phyloP scores from a whole-genome alignment of 1,140 invertebrate genomes.

The Anadara kagoshimensis region DNA sequence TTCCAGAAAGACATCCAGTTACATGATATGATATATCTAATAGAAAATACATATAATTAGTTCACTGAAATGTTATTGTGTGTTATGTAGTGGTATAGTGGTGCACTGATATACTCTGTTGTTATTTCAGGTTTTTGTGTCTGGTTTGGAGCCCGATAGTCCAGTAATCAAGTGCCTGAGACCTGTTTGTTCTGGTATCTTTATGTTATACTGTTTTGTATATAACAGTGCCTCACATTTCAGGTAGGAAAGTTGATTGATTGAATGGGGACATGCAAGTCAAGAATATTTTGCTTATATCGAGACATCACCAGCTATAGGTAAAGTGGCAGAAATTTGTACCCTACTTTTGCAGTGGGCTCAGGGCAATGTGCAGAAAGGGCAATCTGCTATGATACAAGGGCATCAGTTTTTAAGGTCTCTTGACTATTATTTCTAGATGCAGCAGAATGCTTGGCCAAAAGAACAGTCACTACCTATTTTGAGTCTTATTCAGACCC shows the following conservation, averaged over 20 bases:
- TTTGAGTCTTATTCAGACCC: too few relatives aligned
- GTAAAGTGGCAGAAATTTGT: background rate
- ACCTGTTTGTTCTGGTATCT: slow-evolving; percentile 44
- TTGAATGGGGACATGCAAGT: too few relatives aligned
- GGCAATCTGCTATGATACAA: background rate
- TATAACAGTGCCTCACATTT: slow-evolving; percentile 44
- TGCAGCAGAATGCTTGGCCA: too few relatives aligned
- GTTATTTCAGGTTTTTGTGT: slow-evolving; percentile 47
- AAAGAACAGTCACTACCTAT: background rate
- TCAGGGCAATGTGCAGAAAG: too few relatives aligned
- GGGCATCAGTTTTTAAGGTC: background rate
- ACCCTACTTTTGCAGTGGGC: too few relatives aligned
- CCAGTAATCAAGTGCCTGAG: slow-evolving; percentile 9
- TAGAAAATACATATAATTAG: background rate
- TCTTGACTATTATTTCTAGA: background rate
- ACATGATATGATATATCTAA: too few relatives aligned
- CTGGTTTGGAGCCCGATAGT: slow-evolving; percentile 32
- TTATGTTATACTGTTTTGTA: slow-evolving; percentile 44
- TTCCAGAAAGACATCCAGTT: too few relatives aligned
- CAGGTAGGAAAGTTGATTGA: slow-evolving; percentile 43
- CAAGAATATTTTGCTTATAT: too few relatives aligned
- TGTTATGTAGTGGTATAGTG: background rate
- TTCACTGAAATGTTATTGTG: background rate
- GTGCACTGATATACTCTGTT: background rate
- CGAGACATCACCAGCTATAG: background rate